phyloP scores from a whole-genome alignment of 2,113 vertebrate species.

The Pollachius pollachius region DNA sequence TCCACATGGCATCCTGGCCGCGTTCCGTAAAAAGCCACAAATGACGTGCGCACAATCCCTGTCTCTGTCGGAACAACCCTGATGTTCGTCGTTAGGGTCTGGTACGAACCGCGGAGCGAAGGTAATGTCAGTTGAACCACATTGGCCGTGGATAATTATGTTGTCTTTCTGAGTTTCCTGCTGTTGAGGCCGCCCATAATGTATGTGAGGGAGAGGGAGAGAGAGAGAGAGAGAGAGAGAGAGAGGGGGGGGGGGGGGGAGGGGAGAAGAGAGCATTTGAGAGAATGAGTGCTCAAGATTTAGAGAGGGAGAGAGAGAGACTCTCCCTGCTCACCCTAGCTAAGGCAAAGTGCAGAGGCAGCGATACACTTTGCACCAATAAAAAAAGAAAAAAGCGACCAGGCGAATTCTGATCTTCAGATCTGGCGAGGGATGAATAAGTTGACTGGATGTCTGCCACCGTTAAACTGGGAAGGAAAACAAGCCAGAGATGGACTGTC shows the following conservation, averaged over 20 bases:
- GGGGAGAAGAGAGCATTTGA: too few species aligned
- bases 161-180: too few species aligned
- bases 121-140: neutral
- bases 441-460: constrained; percentile 26
- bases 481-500: constrained; percentile 24
- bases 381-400: too few species aligned
- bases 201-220: too few species aligned
- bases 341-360: too few species aligned
- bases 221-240: too few species aligned
- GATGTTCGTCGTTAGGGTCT: neutral
- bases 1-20: neutral
- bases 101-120: neutral
- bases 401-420: neutral
- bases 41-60: neutral
- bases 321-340: too few species aligned
- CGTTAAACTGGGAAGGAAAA: constrained; percentile 11
- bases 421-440: constrained; percentile 18
- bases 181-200: too few species aligned
- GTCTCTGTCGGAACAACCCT: neutral
- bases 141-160: neutral
- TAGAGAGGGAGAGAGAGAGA: too few species aligned
- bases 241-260: too few species aligned
- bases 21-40: neutral
- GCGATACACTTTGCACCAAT: too few species aligned
- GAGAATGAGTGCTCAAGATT: too few species aligned